These are phyloP conservation scores for Miniopterus natalensis DNA, from an alignment of 2,113 vertebrate species.

Conservation along the genomic window DNA sequence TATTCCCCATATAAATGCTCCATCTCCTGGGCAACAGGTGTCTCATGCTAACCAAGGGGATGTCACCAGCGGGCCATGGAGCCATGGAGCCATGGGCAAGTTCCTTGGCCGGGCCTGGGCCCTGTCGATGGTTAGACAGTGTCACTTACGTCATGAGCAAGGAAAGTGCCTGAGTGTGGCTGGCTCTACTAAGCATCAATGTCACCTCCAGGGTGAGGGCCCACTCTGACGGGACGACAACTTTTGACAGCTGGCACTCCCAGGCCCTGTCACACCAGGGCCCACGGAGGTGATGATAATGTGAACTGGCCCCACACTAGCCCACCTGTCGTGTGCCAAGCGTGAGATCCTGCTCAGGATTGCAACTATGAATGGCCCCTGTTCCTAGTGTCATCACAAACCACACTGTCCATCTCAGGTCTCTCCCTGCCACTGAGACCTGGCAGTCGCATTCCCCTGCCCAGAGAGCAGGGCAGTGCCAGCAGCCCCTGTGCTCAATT, in stretches of 20 bases:
- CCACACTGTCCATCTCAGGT: background rate
- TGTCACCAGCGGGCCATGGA: no score
- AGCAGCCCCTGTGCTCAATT: background rate
- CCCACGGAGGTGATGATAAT: rapidly evolving
- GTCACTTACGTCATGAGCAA: background rate
- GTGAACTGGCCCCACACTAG: background rate
- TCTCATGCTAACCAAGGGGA: background rate
- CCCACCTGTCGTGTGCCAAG: rapidly evolving
- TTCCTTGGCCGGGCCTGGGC: background rate
- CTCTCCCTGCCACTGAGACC: background rate
- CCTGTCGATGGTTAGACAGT: background rate
- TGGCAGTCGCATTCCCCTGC: background rate
- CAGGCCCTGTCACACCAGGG: no score
- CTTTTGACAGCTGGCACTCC: background rate
- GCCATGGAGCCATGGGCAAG: rapidly evolving
- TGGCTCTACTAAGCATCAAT: rapidly evolving
- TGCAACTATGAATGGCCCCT: no score
- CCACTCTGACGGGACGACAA: background rate
- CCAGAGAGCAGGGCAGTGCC: background rate
- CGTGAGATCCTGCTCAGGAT: background rate
- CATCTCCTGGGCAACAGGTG: background rate
- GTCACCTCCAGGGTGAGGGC: no score
- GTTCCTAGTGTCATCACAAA: rapidly evolving
- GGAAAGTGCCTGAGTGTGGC: background rate
- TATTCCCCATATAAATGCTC: background rate